Evolutionary conservation across 2,113 vertebrate species (phyloP), one percentile per base, ranked within the genome.

Genomic region (Gorsachius goisagi): DNA sequence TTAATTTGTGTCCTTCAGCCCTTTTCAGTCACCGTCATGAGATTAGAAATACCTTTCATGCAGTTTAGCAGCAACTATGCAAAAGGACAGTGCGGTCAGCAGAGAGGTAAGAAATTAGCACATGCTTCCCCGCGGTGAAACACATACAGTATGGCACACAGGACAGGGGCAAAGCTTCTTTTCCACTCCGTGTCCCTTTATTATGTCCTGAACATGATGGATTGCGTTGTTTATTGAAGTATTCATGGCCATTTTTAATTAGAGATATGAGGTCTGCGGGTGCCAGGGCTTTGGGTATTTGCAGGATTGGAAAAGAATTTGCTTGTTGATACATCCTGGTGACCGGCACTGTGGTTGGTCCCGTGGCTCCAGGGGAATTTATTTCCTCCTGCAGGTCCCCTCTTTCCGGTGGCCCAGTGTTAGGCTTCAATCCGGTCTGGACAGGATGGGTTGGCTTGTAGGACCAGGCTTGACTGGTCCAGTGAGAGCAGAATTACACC

Each of bases 41-140:
- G 98, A 98, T 98, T 98, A 97, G 98, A 98, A 98, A 98, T 98
- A 98, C 97, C 97, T 98, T 98, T 91, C 96, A 80, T 96, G 96
- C 97, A 95, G 95, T 97, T 98, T 71, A 96, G 97, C 98, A 97
- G 98, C 95, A 97, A 92, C 93, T 96, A 96, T 97, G 97, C 90
- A 86, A 94, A 93, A 92, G 95, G 98, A 98, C 97, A 97, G 96
- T 95, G 91, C 95, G 96, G 97, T 96, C 95, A 92, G 98, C 95
- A 89, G 92, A 97, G 95, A 97, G 96, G 96, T 94, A 91, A 95
- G 88, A 95, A 85, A 95, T 72, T 19, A 89, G 94, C 89, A 96
- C 91, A 80, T 69, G 92, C 90, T 95, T 87, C 80, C 97, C 96
- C 30, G 63, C 9, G 0, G 39, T 28, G 84, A 96, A 96, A 50